Base-by-base conservation (phyloP, 1,140 invertebrate species). In the Drosophila melanica region DNA sequence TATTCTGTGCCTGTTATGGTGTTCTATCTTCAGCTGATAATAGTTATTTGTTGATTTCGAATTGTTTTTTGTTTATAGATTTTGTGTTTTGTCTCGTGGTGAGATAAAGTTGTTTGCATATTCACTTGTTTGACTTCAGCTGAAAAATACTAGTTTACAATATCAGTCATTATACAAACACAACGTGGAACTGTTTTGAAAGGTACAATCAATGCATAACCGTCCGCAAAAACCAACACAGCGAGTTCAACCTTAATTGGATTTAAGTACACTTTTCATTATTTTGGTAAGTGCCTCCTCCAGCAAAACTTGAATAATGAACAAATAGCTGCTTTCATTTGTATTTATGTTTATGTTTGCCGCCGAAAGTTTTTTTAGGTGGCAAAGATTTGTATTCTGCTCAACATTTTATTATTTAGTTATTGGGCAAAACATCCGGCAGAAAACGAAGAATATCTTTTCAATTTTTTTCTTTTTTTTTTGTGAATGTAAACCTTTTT, bases 21-120 rank as follows among this genome's bases (percentile, higher is more conserved):
- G 8, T 33, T 20, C 8, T 42, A 37, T 23, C 8, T 14, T 12
- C 9, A 23, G 41, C 63, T 73, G 70, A 73, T 73, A 74, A 68
- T 39, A 18, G 27, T 7, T 4, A 37, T 60, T 58, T 58, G 18
- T 51, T 48, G 54, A 14, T 60, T 41, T 68, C 50, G 8, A 68
- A 62, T 60, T 68, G 48, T 68, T 50, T 54, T 48, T 48, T 8
- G 41, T 23, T 60, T 68, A 23, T 35, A 54, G 27, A 39, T 11
- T 55, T 68, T 27, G 39, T 48, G 42, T 48, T 57, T 42, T 55
- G 23, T 57, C 66, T 59, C 27, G 53, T 23, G 39, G 10, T 27
- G 41, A 14, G 41, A 51, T n/a, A 33, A 68, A 53, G 23, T 11
- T 60, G 57, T 69, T 69, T 55, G 48, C 65, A 50, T 50, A 55